phyloP scores from a whole-genome alignment of 2,797 vertebrate genomes.

The Takifugu rubripes region DNA sequence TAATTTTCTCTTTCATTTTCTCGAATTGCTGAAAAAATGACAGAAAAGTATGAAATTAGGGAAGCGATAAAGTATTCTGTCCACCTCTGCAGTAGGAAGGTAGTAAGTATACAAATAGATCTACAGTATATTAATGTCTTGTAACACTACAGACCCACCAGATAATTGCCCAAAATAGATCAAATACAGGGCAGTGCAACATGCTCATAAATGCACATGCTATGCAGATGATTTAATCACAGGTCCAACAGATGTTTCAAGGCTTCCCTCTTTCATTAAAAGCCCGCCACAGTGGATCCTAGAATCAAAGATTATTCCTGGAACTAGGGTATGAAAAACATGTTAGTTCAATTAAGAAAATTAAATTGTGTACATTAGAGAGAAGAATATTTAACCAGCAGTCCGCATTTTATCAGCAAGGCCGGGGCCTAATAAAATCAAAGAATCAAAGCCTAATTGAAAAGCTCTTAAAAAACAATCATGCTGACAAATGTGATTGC shows the following conservation, averaged over 20 bases:
- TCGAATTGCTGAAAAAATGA: constrained; percentile 39
- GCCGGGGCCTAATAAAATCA: constrained; percentile 92
- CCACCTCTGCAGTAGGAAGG: constrained; percentile 1
- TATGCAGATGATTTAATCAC: constrained; percentile 80
- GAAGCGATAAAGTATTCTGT: background rate
- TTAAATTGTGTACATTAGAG: constrained; percentile 94
- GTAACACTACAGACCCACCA: constrained; percentile 53
- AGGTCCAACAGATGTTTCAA: constrained; percentile 79
- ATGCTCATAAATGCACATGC: constrained; percentile 84
- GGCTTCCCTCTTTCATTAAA: constrained; percentile 87
- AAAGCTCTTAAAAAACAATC: constrained; percentile 98
- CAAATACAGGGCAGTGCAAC: constrained; percentile 64
- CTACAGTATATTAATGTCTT: constrained; percentile 60
- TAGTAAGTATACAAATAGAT: constrained; percentile 54
- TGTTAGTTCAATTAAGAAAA: constrained; percentile 96
- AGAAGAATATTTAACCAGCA: constrained; percentile 81
- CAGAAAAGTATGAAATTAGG: no score
- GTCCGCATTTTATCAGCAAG: constrained; percentile 80
- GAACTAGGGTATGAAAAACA: constrained; percentile 96
- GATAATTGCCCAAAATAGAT: constrained; percentile 73
- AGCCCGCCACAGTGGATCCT: constrained; percentile 75
- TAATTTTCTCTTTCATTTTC: constrained; percentile 13
- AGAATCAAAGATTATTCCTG: constrained; percentile 88
- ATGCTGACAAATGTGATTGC: constrained; percentile 96
- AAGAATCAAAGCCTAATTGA: constrained; percentile 95